These are phyloP conservation scores for Argentina silus DNA, from an alignment of 2,797 vertebrate species.

Conservation along the genomic window DNA sequence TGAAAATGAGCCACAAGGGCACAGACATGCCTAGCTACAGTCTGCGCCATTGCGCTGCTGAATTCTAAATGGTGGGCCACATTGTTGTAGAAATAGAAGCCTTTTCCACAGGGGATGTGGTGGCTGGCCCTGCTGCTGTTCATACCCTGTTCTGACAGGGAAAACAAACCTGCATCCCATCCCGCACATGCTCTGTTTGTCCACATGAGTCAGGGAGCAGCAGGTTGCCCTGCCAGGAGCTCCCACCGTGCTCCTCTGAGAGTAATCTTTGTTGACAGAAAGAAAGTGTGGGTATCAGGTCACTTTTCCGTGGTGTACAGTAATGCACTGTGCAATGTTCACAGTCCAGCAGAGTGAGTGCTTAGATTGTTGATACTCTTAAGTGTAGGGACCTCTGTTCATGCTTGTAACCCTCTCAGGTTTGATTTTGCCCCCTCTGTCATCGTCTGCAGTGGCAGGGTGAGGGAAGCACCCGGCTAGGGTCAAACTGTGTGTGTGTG, in stretches of 20 bases:
- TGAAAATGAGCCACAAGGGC: conserved; percentile 60
- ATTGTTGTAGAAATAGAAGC: conserved; percentile 67
- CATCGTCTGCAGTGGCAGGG: conserved; percentile 50
- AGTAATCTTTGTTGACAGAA: conserved; percentile 81
- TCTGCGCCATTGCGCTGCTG: conserved; percentile 49
- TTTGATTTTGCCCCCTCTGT: conserved; percentile 27
- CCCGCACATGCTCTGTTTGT: conserved; percentile 70
- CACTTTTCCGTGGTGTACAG: conserved; percentile 72
- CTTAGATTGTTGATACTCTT: conserved; percentile 25
- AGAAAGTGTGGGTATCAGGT: conserved; percentile 79
- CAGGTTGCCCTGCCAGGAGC: conserved; percentile 66
- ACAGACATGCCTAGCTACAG: conserved; percentile 54
- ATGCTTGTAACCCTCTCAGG: conserved; percentile 34
- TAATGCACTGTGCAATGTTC: conserved; percentile 57
- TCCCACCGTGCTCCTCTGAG: conserved; percentile 70
- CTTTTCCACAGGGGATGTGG: conserved; percentile 50
- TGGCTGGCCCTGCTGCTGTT: conserved; percentile 71
- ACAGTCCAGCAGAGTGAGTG: background rate
- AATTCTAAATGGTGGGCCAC: conserved; percentile 59
- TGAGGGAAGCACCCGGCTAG: conserved; percentile 53
- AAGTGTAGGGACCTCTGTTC: conserved; percentile 56
- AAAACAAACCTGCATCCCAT: conserved; percentile 70
- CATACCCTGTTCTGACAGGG: conserved; percentile 73
- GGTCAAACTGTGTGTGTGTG: conserved; percentile 30
- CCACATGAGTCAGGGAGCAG: conserved; percentile 69